phyloP scores from a whole-genome alignment of 1,140 invertebrate species.

The Cherax quadricarinatus region DNA sequence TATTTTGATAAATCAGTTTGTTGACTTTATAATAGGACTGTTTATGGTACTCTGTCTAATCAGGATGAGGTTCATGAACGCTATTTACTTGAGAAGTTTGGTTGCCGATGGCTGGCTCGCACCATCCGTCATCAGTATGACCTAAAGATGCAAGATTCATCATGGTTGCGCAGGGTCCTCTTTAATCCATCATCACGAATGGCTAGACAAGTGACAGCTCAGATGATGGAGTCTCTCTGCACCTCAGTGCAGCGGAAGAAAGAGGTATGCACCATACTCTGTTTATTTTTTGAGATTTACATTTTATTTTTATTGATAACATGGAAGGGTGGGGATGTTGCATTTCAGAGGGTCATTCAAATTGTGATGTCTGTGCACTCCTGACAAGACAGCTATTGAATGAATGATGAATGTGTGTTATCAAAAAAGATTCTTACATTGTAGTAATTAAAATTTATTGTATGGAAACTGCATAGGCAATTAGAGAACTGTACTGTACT shows the following conservation, averaged over 20 bases:
- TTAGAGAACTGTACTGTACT: too few species aligned
- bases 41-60: background rate
- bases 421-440: too few species aligned
- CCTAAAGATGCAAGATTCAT: constrained; percentile 81
- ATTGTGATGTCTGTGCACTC: too few species aligned
- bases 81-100: constrained; percentile 89
- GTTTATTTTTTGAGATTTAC: too few species aligned
- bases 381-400: too few species aligned
- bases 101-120: constrained; percentile 78
- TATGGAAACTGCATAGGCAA: too few species aligned
- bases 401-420: too few species aligned
- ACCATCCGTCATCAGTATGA: constrained; percentile 71
- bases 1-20: background rate
- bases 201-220: constrained; percentile 91
- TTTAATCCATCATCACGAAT: constrained; percentile 94
- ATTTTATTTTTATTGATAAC: too few species aligned
- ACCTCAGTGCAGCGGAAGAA: constrained; percentile 74
- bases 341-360: too few species aligned
- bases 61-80: constrained; percentile 78
- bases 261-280: constrained; percentile 73
- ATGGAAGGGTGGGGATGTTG: too few species aligned
- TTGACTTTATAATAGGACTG: background rate
- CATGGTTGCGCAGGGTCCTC: constrained; percentile 92
- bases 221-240: constrained; percentile 90
- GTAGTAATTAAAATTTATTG: too few species aligned